These are phyloP conservation scores for Lamellibrachia luymesi DNA, from an alignment of 1,140 invertebrate genomes.

Conservation along the genomic window DNA sequence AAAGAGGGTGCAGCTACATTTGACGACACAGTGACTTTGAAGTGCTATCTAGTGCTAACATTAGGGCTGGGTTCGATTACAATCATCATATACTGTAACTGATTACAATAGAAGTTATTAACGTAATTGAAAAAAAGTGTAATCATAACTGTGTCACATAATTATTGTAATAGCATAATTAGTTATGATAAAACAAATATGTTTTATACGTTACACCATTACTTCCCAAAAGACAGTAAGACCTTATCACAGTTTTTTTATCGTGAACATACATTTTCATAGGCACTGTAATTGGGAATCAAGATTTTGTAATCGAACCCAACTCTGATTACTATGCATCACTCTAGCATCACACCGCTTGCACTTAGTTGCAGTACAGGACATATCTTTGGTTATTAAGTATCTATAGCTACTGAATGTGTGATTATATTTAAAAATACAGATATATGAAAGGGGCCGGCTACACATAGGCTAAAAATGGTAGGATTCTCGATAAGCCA, in stretches of 20 bases:
- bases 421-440: background rate
- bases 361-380: no score
- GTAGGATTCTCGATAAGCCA: no score
- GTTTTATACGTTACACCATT: background rate
- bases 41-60: background rate
- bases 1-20: background rate
- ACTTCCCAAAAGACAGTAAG: background rate
- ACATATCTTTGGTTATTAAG: background rate
- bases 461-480: no score
- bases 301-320: background rate
- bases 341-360: background rate
- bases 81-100: background rate
- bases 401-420: background rate
- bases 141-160: background rate
- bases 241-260: background rate
- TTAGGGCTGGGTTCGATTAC: background rate
- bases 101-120: background rate
- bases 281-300: background rate
- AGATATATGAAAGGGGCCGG: background rate
- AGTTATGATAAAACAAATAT: background rate
- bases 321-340: background rate
- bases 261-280: background rate
- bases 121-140: background rate
- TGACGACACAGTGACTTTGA: background rate
- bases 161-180: background rate